Evolutionary conservation across 1,140 invertebrate species (phyloP), one percentile per base, ranked within the genome.

Genomic region (Microplitis mediator): DNA sequence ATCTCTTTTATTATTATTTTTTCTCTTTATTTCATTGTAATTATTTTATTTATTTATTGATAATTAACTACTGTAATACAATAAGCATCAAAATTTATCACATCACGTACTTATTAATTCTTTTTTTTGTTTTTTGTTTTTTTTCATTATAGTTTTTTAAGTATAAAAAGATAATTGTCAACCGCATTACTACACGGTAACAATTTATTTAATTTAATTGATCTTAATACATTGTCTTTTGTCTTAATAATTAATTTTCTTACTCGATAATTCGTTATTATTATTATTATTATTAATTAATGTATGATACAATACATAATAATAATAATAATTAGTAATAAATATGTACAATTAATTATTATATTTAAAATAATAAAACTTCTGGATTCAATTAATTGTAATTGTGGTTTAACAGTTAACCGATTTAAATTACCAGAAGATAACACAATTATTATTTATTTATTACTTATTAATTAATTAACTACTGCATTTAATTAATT

Each of bases 41-140:
- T 45, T 45, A 45, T 45, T 45, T 45, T 45, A 45, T 45, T 45
- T 6, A 45, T 45, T 45, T 9, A 45, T 45, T 39, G 8, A 39
- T 45, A 6, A 45, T 45, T 60, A 36, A 45, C 50, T 69, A 56
- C 63, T 54, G 50, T 74, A 56, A 75, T 36, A 73, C 72, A 61
- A 68, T 70, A 66, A 36, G 60, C 34, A 71, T 74, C 36, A 54
- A 75, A 50, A 74, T 73, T 77, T 78, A 78, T 78, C 76, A 78
- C 77, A 78, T 77, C 68, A 70, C 74, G 61, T 76, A 72, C 67
- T 16, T 56, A 56, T 61, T 45, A 58, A 50, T 65, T 75, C 64
- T 75, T 78, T 76, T 23, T 23, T 23, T 23, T 23, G 0, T 23
- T 23, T 23, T 23, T 23, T 23, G 0, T 23, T 23, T 23, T 23